Base-by-base conservation (phyloP, 1,140 invertebrate species). In the Zophobas atratus region DNA sequence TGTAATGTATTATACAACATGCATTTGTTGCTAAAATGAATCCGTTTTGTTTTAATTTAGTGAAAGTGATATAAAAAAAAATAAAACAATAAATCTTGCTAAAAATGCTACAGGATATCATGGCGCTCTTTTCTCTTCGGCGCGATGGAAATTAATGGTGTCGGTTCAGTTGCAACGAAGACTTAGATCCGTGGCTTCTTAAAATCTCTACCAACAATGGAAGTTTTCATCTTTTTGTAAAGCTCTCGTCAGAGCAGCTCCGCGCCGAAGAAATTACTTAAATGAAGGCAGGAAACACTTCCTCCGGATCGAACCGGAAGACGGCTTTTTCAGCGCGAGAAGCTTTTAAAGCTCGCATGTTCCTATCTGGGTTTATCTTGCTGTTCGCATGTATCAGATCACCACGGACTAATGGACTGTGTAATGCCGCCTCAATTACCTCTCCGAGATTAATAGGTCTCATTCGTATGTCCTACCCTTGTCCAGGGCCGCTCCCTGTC, bases 381-480 rank as follows among this genome's bases (percentile, higher is more conserved):
- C 72, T 72, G 70, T 80, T 80, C 77, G 77, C 75, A 81, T 79
- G 80, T 79, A 81, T 81, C 80, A 77, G 78, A 81, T 81, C 80
- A 78, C 76, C 71, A 77, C 36, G 67, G 77, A 67, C 80, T 82
- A 82, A 82, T 82, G 81, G 81, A 82, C 81, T 80, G 79, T 80
- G 81, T 82, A 82, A 82, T 82, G 77, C 79, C 77, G 79, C 81
- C 81, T 81, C 81, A 82, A 82, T 82, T 82, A 82, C 79, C 78
- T 78, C 60, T 53, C 75, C 57, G 81, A 82, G 81, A 82, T 82
- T 81, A 82, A 82, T 82, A 82, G 81, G 75, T 81, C 78, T 78
- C 80, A 82, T 82, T 82, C 81, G 81, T 78, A 75, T 77, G 76
- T 77, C 72, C 76, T 70, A 77, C 72, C 77, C 78, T 70, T 76